Base-by-base conservation (phyloP, 1,140 invertebrate species). In the Chionoecetes opilio region DNA sequence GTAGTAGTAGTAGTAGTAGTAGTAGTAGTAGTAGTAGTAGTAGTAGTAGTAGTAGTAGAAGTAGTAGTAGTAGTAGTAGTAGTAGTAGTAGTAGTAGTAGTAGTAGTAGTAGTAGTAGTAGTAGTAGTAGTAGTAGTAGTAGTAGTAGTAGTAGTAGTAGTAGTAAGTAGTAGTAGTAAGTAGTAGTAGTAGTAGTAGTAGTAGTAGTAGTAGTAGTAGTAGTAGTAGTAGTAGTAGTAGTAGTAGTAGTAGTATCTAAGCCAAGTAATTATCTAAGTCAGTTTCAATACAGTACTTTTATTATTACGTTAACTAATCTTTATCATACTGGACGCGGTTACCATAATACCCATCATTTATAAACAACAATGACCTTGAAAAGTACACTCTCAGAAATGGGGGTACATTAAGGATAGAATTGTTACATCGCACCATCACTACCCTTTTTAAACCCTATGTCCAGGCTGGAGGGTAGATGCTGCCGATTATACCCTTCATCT, bases 1-100 rank as follows among this genome's bases (percentile, higher is more conserved):
- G 63, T 75, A 75, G 63, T 75, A 75, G 63, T 75, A 75, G 63
- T 75, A n/a, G 63, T n/a, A 75, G 6, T 75, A 75, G 63, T 75
- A 75, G 63, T n/a, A 75, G 63, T 75, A 75, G 63, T 75, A 75
- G 63, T n/a, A 75, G 26, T 21, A n/a, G 26, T 75, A 75, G 63
- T 75, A 75, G 63, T 75, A n/a, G 63, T 75, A 75, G 0, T 8
- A n/a, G 21, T 75, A n/a, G 63, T 75, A 21, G 53, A 9, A 21
- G 53, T 63, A 21, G 21, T 75, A 21, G 8, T 75, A 21, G 63
- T 75, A n/a, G n/a, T 6, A n/a, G 63, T 21, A 21, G 21, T 21
- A 75, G n/a, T 21, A 75, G 21, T 75, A 75, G n/a, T 26, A 75
- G 63, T n/a, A 75, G 63, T 75, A 75, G n/a, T 2, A 75, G 53